A percentile compares a stretch with the other conserved stretches of the same genome.
Evolutionary conservation across 2,888 invertebrate genomes (phyloP).

Genomic region (Pyrocoelia pectoralis): DNA sequence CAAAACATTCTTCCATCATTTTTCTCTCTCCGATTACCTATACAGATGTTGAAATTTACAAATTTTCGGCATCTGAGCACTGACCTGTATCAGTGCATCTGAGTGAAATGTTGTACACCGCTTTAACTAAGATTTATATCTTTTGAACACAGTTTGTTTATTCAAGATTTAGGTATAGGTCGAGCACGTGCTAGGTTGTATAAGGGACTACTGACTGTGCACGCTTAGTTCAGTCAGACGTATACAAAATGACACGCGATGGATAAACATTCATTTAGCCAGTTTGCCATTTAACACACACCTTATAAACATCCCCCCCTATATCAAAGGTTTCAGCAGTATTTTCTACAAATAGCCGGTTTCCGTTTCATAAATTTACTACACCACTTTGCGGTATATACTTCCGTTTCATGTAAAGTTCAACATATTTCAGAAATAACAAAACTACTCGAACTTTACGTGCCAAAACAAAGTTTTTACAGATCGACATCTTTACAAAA

Average conservation of each 20-base stretch:
- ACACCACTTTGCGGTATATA: not conserved
- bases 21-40: not conserved
- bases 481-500: not conserved
- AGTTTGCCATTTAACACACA: conserved; percentile 34
- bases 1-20: conserved; percentile 57
- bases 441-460: not conserved
- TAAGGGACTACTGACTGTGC: conserved; percentile 29
- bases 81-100: no score
- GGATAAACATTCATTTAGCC: conserved; percentile 33
- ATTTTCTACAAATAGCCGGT: conserved; percentile 12
- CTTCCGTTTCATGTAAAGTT: not conserved
- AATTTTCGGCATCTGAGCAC: no score
- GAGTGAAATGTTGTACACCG: no score
- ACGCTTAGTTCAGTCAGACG: conserved; percentile 31
- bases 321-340: conserved; percentile 4
- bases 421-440: not conserved
- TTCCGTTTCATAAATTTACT: conserved; percentile 1
- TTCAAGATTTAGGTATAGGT: conserved; percentile 21
- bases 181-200: conserved; percentile 34
- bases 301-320: conserved; percentile 25
- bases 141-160: not conserved
- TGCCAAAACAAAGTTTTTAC: not conserved
- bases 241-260: conserved; percentile 37
- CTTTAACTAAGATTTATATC: not conserved
- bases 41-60: not conserved